Base-by-base conservation (phyloP, 2,113 vertebrate species). In the Datnioides undecimradiatus region DNA sequence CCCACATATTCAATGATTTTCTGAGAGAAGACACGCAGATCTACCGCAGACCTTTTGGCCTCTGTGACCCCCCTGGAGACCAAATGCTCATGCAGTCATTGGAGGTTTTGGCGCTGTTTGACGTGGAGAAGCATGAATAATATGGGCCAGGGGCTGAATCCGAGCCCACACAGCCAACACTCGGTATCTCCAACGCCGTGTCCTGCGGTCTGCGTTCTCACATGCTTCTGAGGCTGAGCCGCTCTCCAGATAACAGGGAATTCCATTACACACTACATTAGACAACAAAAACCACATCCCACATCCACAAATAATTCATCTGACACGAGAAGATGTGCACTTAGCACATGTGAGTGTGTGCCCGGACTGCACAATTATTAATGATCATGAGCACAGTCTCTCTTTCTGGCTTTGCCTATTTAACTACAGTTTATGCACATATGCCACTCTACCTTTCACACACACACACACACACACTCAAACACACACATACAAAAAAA, bases 191-290 rank as follows among this genome's bases (percentile, higher is more conserved):
- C 51, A 27, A 8, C 45, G 65, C 65, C 5, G 2, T 31, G 79
- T 75, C 75, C 57, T 25, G 48, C 46, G 2, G 45, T 70, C 38
- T 76, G 45, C 76, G 63, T 70, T 25, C 79, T 46, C 45, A 74
- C 76, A 80, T 54, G 41, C 59, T 27, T 60, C 68, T 68, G 58
- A 84, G 76, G 57, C 60, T 43, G 58, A 86, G 91, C 80, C 49
- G 12, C 71, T 85, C 76, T 76, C 71, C 74, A 76, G 81, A 90
- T 83, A 87, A 86, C 72, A 88, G 74, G 75, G 83, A 76, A 91
- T 90, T 88, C 86, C 87, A 91, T 89, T 91, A 90, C 85, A 90
- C 89, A 91, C 65, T 64, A 86, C 86, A 93, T 91, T 91, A 91
- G 73, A 90, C 87, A 87, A 90, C 83, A 86, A 79, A 85, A 89